Conservation (phyloP, 2,888 invertebrate genomes). For the Blera fallax region DNA sequence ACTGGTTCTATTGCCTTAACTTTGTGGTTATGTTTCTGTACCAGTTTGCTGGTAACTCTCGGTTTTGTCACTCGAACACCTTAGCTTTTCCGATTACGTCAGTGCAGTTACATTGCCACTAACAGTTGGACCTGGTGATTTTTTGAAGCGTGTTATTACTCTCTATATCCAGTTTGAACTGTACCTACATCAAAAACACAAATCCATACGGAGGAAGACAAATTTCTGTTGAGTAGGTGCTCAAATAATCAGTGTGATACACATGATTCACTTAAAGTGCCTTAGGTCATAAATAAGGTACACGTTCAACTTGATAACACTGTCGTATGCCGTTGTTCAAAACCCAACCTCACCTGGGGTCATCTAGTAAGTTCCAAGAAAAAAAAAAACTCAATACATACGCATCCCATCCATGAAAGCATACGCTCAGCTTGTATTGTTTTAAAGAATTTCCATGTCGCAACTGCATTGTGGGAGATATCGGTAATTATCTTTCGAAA, state of each 20-base stretch:
- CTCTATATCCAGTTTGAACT: too few species aligned
- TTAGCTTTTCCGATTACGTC: too few species aligned
- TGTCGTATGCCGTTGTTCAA: not conserved
- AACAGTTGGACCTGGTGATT: too few species aligned
- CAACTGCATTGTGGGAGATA: not conserved
- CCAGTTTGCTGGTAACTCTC: too few species aligned
- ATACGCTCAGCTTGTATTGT: not conserved
- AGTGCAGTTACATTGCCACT: too few species aligned
- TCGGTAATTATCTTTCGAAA: conserved; percentile 7
- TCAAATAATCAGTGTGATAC: not conserved
- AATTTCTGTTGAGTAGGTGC: not conserved
- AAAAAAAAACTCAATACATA: not conserved
- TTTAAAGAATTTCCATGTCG: conserved; percentile 1
- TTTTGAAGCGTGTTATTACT: too few species aligned
- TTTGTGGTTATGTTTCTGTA: too few species aligned
- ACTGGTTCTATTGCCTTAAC: too few species aligned
- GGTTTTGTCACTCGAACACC: too few species aligned
- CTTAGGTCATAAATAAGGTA: not conserved
- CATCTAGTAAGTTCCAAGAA: not conserved
- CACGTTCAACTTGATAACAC: conserved; percentile 24
- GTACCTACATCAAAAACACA: too few species aligned
- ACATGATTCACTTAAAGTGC: conserved; percentile 1
- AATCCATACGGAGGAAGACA: not conserved
- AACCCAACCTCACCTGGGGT: conserved; percentile 5
- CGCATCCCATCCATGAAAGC: not conserved